A percentile compares a stretch with the other conserved stretches of the same genome.
Conservation (phyloP, 2,797 vertebrate species). For the Tenualosa thibaudeaui region DNA sequence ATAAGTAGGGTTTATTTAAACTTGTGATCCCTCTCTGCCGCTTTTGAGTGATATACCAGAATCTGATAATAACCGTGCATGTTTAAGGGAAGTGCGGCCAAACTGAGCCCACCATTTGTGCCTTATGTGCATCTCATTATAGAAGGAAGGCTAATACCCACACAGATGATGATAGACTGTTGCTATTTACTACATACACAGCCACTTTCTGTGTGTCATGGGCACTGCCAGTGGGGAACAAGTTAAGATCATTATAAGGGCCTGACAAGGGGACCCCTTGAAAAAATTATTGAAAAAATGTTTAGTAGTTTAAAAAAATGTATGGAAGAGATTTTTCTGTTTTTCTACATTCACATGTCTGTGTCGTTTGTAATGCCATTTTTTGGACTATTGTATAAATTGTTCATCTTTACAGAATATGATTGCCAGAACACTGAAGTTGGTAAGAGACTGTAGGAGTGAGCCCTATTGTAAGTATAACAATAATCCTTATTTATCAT, state of each 20-base stretch:
- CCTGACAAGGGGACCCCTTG: slow-evolving; percentile 85
- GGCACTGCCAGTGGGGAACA: neutral
- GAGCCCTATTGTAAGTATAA: slow-evolving; percentile 77
- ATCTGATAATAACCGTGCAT: slow-evolving; percentile 90
- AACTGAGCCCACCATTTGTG: slow-evolving; percentile 89
- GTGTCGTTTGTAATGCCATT: neutral
- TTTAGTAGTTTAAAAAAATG: slow-evolving; percentile 47
- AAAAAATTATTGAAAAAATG: slow-evolving; percentile 79
- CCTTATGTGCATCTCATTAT: slow-evolving; percentile 94
- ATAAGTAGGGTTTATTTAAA: neutral
- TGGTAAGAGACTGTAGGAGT: slow-evolving; percentile 82
- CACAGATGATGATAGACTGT: neutral
- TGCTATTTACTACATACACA: neutral
- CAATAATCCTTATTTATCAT: neutral
- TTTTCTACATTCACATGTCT: neutral
- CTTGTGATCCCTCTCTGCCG: too few species aligned
- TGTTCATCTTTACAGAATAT: slow-evolving; percentile 76
- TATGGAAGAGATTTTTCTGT: neutral
- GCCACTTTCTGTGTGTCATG: neutral
- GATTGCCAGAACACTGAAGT: slow-evolving; percentile 86
- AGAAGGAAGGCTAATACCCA: slow-evolving; percentile 78
- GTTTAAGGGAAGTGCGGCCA: slow-evolving; percentile 85
- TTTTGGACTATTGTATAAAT: slow-evolving; percentile 24
- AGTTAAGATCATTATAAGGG: slow-evolving; percentile 62
- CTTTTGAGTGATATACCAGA: slow-evolving; percentile 65